A percentile compares a stretch with the other conserved stretches of the same genome.
Evolutionary conservation across 2,888 invertebrate genomes (phyloP).

Genomic region (Mamestra brassicae): DNA sequence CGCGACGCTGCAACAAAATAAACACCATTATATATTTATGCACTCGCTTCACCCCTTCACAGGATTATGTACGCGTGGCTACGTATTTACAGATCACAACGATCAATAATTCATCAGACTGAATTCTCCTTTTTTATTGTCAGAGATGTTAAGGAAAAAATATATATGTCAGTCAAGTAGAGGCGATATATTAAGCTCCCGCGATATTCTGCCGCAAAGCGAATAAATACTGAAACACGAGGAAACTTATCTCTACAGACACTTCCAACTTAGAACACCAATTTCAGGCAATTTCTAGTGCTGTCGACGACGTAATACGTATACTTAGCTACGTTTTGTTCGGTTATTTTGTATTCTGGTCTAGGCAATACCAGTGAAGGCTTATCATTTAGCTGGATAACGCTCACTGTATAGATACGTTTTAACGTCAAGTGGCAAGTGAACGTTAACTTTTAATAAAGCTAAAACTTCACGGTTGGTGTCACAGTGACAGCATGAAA

Average conservation of each 20-base stretch:
- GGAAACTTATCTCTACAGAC: conserved; percentile 52
- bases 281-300: conserved; percentile 53
- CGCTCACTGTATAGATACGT: conserved; percentile 19
- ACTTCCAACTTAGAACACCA: conserved; percentile 56
- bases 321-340: conserved; percentile 26
- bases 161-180: conserved; percentile 48
- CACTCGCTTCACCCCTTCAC: conserved; percentile 29
- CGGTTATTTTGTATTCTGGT: conserved; percentile 43
- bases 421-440: conserved; percentile 46
- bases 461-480: conserved; percentile 79
- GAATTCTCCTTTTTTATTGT: conserved; percentile 39
- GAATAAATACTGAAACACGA: conserved; percentile 54
- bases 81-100: conserved; percentile 43
- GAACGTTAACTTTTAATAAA: conserved; percentile 77
- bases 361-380: conserved; percentile 20
- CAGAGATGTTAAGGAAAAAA: conserved; percentile 30
- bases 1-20: conserved; percentile 95
- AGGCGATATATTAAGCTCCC: conserved; percentile 36
- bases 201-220: conserved; percentile 43
- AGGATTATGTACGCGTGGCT: conserved; percentile 39
- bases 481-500: conserved; percentile 78
- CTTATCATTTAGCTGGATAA: conserved; percentile 38
- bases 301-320: conserved; percentile 44
- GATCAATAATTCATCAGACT: conserved; percentile 43
- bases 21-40: conserved; percentile 67